Conservation (phyloP, 2,888 invertebrate species). For the Sesia bembeciformis region DNA sequence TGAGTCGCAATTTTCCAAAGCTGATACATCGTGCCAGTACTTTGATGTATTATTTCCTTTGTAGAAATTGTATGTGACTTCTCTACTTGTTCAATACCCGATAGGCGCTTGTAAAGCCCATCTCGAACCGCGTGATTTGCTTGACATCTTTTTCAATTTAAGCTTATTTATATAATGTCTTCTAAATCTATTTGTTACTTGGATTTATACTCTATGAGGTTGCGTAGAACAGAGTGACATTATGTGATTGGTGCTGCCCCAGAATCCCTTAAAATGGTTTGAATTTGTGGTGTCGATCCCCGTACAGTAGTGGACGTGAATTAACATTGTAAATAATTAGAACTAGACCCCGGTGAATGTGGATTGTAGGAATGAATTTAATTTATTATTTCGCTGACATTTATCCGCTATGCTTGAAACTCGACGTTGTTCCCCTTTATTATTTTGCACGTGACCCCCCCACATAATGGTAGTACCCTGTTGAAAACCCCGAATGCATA, state of each 20-base stretch:
- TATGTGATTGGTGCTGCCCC: slow-evolving; percentile 74
- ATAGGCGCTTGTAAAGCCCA: too few relatives aligned
- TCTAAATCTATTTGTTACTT: too few relatives aligned
- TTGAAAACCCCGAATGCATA: slow-evolving; percentile 7
- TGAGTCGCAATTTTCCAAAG: too few relatives aligned
- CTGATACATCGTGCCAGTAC: too few relatives aligned
- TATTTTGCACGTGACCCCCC: slow-evolving; percentile 15
- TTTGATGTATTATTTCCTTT: too few relatives aligned
- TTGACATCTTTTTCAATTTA: too few relatives aligned
- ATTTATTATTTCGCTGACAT: slow-evolving; percentile 40
- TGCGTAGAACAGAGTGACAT: slow-evolving; percentile 51
- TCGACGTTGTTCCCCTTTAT: slow-evolving; percentile 20
- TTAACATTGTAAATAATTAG: slow-evolving; percentile 39
- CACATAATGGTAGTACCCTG: slow-evolving; percentile 9
- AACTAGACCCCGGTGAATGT: slow-evolving; percentile 44
- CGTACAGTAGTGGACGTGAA: slow-evolving; percentile 42
- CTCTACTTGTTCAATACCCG: too few relatives aligned
- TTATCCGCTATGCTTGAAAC: slow-evolving; percentile 37
- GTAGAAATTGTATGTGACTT: too few relatives aligned
- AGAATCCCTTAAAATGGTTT: slow-evolving; percentile 44
- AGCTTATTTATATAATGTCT: too few relatives aligned
- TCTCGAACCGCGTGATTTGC: too few relatives aligned
- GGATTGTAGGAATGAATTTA: slow-evolving; percentile 37
- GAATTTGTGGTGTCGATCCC: slow-evolving; percentile 53
- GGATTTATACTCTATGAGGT: slow-evolving; percentile 48